phyloP scores from a whole-genome alignment of 2,797 vertebrate genomes.

The Gadopsis bispinosus region DNA sequence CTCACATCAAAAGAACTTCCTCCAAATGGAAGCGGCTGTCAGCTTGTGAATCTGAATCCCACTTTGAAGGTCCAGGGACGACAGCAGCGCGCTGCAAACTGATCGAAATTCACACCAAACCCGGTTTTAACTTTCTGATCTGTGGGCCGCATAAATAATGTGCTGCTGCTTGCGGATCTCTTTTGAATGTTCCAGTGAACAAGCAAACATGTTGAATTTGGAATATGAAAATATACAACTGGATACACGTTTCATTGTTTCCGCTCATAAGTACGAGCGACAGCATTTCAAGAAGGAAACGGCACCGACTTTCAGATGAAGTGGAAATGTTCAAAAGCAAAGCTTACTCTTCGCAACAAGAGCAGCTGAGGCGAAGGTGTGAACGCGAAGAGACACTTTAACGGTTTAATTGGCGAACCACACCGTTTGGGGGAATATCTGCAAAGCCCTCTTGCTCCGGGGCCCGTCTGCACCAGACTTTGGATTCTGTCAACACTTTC shows the following conservation, averaged over 20 bases:
- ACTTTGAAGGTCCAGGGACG: slow-evolving; percentile 54
- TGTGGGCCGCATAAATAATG: slow-evolving; percentile 48
- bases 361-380: too few relatives aligned
- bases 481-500: too few relatives aligned
- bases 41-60: slow-evolving; percentile 26
- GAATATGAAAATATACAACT: background rate
- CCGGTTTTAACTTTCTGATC: slow-evolving; percentile 44
- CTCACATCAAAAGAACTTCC: slow-evolving; percentile 47
- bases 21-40: slow-evolving; percentile 23
- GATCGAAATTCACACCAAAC: slow-evolving; percentile 24
- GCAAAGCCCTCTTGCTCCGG: too few relatives aligned
- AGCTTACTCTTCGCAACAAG: too few relatives aligned
- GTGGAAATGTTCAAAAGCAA: too few relatives aligned
- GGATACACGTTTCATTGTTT: slow-evolving; percentile 10
- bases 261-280: background rate
- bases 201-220: slow-evolving; percentile 20
- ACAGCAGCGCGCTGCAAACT: slow-evolving; percentile 4
- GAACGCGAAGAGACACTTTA: too few relatives aligned
- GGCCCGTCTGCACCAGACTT: too few relatives aligned
- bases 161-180: background rate
- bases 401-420: too few relatives aligned
- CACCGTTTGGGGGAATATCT: too few relatives aligned
- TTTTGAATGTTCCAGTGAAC: background rate
- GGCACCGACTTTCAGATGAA: background rate
- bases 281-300: background rate